Evolutionary conservation across 1,140 invertebrate species (phyloP).

Genomic region (Periplaneta americana): DNA sequence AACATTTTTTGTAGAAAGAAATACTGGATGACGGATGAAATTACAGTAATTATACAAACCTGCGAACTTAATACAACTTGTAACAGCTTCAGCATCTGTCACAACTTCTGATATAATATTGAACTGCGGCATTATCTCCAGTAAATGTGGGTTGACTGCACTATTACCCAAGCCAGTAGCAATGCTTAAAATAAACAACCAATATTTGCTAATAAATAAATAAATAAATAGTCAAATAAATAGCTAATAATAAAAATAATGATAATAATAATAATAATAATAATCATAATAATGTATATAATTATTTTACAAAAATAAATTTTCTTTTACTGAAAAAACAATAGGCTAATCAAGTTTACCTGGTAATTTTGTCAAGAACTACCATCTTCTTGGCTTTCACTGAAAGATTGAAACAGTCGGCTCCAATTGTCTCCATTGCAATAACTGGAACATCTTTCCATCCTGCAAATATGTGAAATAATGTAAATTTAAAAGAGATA

Average conservation of each 20-base stretch:
- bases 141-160: constrained; percentile 31
- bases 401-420: constrained; percentile 40
- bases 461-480: constrained; percentile 22
- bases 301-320: no score
- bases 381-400: constrained; percentile 37
- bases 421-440: constrained; percentile 47
- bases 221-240: no score
- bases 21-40: no score
- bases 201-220: no score
- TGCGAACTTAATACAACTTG: constrained; percentile 40
- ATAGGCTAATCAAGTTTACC: no score
- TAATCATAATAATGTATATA: no score
- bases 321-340: no score
- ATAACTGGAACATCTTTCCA: constrained; percentile 42
- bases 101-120: constrained; percentile 39
- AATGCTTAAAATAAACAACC: constrained; percentile 33
- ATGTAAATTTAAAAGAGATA: no score
- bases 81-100: constrained; percentile 42
- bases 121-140: constrained; percentile 32
- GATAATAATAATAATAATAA: no score
- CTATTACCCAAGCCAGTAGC: constrained; percentile 41
- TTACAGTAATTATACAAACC: constrained; percentile 30
- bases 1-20: no score
- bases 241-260: no score
- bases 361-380: constrained; percentile 39